phyloP scores from a whole-genome alignment of 2,113 vertebrate species.

The Sturnira hondurensis region DNA sequence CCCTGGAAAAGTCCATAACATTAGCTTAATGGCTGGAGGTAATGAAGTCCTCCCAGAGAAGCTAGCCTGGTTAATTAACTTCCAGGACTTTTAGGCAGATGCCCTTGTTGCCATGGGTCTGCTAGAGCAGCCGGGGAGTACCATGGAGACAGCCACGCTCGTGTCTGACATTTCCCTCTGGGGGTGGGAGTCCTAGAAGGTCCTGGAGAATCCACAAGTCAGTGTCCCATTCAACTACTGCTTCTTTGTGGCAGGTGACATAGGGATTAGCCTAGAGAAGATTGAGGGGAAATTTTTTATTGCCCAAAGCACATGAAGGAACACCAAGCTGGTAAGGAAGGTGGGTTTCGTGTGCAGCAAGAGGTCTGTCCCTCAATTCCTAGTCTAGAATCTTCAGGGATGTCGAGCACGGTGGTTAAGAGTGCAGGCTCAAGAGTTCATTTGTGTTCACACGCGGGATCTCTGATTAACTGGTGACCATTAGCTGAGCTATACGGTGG shows the following conservation, averaged over 20 bases:
- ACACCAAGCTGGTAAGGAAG: not conserved
- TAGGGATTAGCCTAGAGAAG: not conserved
- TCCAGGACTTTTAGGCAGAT: conserved; percentile 62
- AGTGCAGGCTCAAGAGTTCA: not conserved
- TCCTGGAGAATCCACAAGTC: not conserved
- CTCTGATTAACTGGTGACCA: not conserved
- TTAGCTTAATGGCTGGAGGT: conserved; percentile 82
- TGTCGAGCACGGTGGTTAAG: not conserved
- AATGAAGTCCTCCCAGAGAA: conserved; percentile 78
- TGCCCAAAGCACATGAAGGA: not conserved
- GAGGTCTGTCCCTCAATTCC: not conserved
- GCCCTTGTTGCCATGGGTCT: not conserved
- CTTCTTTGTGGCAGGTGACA: not conserved
- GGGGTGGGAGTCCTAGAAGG: not conserved
- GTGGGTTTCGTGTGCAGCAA: not conserved
- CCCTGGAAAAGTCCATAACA: conserved; percentile 81
- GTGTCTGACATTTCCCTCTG: not conserved
- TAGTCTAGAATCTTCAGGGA: not conserved
- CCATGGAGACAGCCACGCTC: not conserved
- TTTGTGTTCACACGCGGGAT: not conserved
- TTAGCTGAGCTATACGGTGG: not conserved
- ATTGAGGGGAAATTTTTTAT: not conserved
- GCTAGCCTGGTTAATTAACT: conserved; percentile 79
- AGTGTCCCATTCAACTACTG: not conserved
- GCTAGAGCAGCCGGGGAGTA: not conserved